Percentiles rank a stretch among this genome's conserved stretches.
Conservation (phyloP, 2,113 vertebrate species). For the Myrmophylax atrothorax region DNA sequence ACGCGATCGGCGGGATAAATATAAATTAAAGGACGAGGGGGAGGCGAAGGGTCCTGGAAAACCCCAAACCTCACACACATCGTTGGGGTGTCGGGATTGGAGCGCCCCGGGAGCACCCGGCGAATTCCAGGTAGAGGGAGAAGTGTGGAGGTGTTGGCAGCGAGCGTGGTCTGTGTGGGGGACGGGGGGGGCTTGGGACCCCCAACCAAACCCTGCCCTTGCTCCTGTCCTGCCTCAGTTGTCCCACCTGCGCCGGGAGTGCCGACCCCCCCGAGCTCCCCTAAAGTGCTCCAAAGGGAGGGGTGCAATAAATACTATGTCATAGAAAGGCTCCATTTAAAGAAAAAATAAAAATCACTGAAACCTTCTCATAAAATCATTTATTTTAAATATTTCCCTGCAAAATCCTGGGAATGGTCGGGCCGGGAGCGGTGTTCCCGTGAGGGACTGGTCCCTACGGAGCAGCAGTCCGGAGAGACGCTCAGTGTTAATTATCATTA, state of each 20-base stretch:
- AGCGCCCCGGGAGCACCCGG: not conserved
- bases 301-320: not conserved
- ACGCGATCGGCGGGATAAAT: not conserved
- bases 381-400: conserved; percentile 56
- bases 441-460: not conserved
- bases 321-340: not conserved
- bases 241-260: not conserved
- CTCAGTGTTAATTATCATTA: not conserved
- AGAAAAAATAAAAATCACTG: not conserved
- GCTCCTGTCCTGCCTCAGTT: not conserved
- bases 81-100: accelerated
- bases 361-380: conserved; percentile 10
- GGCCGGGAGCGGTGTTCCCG: not conserved
- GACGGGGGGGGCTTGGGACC: not conserved
- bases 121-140: not conserved
- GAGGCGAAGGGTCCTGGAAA: not conserved
- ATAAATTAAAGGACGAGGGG: not conserved
- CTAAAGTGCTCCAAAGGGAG: not conserved
- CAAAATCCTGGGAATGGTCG: not conserved
- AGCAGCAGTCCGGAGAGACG: not conserved
- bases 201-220: not conserved
- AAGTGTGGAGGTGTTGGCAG: not conserved
- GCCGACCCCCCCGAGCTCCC: not conserved
- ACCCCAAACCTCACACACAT: not conserved
- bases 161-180: not conserved